Base-by-base conservation (phyloP, 30 jellyfish, hydroid and myxozoan species). In the Chironex yamaguchii region DNA sequence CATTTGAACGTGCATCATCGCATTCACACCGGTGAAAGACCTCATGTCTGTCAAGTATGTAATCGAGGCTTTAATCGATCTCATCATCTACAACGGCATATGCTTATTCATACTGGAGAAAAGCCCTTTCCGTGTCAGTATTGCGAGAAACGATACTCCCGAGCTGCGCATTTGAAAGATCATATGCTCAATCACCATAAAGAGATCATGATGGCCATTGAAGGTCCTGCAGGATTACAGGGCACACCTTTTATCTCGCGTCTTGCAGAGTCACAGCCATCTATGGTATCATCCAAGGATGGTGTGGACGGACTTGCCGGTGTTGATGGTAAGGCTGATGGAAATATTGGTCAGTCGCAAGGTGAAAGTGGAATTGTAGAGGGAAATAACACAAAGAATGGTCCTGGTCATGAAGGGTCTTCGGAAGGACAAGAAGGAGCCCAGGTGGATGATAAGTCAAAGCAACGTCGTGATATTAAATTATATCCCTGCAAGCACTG, bases 21-120 rank as follows among this genome's bases (percentile, higher is more conserved):
- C 12, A 58, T 58, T 24, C 73, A 58, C 31, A 58, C 73, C 4
- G 73, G 73, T 22, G 73, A 58, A 22, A 12, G 31, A 24, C 73
- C 73, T 22, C 73, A 58, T 58, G 73, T 13, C 9, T 58, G 73
- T 22, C 32, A 58, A 13, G 73, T 13, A 6, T 58, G 73, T 26
- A 24, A 26, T 22, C 24, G 31, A 4, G 73, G 73, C 12, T n/a
- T 24, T 24, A 13, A 13, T 13, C 24, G 32, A 6, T n/a, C 31
- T 58, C 73, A 58, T 22, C 24, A 58, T 13, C 73, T 58, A 4
- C 24, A n/a, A 13, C 9, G 24, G 22, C 73, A 58, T 22, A 58
- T 13, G 31, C 22, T 58, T 4, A 24, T 13, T 58, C 73, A 58
- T 26, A 58, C 73, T 4, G 73, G 73, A 22, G 73, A 58, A 58